phyloP scores from a whole-genome alignment of 2,797 vertebrate genomes.

The Ceryle rudis region DNA sequence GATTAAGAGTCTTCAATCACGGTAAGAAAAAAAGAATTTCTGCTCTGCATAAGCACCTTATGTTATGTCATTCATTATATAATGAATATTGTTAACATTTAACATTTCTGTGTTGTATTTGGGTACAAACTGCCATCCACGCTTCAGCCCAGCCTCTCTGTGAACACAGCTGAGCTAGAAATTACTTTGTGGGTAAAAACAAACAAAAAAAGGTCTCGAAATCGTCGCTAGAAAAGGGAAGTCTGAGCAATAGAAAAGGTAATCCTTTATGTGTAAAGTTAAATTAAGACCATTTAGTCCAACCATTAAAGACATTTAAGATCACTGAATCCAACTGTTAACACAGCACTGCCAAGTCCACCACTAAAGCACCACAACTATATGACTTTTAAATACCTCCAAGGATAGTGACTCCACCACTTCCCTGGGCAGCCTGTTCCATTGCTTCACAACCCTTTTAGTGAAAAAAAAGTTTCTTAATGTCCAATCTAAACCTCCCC shows the following conservation, averaged over 20 bases:
- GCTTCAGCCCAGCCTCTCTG: background rate
- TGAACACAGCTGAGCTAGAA: background rate
- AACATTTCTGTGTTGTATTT: background rate
- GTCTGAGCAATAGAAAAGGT: background rate
- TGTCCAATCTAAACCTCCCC: background rate
- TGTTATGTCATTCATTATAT: background rate
- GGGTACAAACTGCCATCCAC: background rate
- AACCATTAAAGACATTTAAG: background rate
- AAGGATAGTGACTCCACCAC: background rate
- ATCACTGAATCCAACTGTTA: background rate
- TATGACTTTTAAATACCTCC: background rate
- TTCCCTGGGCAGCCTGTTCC: background rate
- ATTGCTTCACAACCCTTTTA: background rate
- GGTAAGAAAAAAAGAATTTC: constrained; percentile 79
- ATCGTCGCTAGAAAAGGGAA: background rate
- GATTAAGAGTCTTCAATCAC: constrained; percentile 96
- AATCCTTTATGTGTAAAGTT: background rate
- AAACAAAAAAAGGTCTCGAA: background rate
- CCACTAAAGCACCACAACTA: background rate
- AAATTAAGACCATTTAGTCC: background rate
- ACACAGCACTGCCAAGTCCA: background rate
- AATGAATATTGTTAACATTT: background rate
- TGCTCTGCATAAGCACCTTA: background rate
- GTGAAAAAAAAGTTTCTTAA: background rate
- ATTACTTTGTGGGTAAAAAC: background rate